phyloP scores from a whole-genome alignment of 1,140 invertebrate genomes.

The Drosophila santomea region DNA sequence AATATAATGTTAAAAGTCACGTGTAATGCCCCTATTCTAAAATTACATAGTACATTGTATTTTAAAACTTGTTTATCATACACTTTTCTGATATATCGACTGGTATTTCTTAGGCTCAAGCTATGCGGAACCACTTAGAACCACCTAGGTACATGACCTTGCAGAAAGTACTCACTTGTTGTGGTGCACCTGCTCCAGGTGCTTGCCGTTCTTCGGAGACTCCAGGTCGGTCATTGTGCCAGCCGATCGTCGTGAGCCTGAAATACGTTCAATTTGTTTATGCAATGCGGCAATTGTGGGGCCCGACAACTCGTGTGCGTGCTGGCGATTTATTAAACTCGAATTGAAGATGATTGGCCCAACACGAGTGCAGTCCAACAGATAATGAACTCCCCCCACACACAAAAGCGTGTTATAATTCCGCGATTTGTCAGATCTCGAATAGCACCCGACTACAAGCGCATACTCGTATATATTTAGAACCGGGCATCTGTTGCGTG shows the following conservation, averaged over 20 bases:
- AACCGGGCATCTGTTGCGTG: constrained; percentile 60
- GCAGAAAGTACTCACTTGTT: constrained; percentile 59
- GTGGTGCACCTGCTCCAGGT: constrained; percentile 69
- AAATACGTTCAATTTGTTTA: constrained; percentile 48
- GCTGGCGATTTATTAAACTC: constrained; percentile 68
- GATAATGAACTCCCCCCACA: constrained; percentile 2
- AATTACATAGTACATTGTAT: too few relatives aligned
- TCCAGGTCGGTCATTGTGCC: constrained; percentile 67
- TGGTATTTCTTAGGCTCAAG: constrained; percentile 11
- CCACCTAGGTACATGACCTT: background rate
- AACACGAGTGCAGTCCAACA: constrained; percentile 5
- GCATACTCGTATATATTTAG: constrained; percentile 39
- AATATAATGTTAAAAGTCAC: too few relatives aligned
- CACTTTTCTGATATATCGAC: too few relatives aligned
- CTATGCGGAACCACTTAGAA: constrained; percentile 36
- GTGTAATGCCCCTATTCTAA: too few relatives aligned
- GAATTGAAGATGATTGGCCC: constrained; percentile 44
- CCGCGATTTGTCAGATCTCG: constrained; percentile 54
- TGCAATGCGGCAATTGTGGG: constrained; percentile 24
- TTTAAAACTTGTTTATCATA: too few relatives aligned
- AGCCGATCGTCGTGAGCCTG: constrained; percentile 20
- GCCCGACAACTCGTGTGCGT: constrained; percentile 45
- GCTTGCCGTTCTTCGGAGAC: constrained; percentile 67
- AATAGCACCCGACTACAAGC: constrained; percentile 31
- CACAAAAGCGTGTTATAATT: constrained; percentile 66